phyloP scores from a whole-genome alignment of 2,888 invertebrate species.

The Zaprionus obscuricornis region DNA sequence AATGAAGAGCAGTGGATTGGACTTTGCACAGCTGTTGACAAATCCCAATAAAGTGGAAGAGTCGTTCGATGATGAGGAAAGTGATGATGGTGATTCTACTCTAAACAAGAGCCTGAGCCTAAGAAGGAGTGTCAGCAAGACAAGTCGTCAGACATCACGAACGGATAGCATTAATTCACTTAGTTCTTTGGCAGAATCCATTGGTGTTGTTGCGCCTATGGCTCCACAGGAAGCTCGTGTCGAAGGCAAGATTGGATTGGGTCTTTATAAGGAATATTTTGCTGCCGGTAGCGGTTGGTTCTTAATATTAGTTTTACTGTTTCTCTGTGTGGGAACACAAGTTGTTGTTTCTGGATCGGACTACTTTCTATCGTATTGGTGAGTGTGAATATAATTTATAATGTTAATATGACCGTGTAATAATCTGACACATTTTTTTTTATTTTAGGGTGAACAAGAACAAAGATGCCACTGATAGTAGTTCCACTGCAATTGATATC shows the following conservation, averaged over 20 bases:
- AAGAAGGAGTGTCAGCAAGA: conserved; percentile 64
- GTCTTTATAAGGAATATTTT: conserved; percentile 88
- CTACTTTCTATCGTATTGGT: conserved; percentile 91
- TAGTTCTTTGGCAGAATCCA: conserved; percentile 83
- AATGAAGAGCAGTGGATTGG: conserved; percentile 88
- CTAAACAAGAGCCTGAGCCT: conserved; percentile 24
- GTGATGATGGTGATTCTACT: conserved; percentile 28
- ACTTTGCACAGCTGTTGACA: conserved; percentile 89
- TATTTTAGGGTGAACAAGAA: conserved; percentile 67
- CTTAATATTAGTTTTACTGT: conserved; percentile 85
- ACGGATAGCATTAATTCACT: conserved; percentile 82
- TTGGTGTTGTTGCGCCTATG: conserved; percentile 78
- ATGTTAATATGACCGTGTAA: background rate
- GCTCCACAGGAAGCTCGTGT: conserved; percentile 85
- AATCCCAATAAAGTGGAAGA: conserved; percentile 83
- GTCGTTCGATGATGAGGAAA: conserved; percentile 59
- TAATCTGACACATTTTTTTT: background rate
- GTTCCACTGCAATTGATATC: conserved; percentile 73
- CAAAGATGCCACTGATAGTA: conserved; percentile 18
- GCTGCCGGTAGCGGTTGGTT: conserved; percentile 88
- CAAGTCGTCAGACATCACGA: conserved; percentile 68
- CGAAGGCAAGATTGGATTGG: conserved; percentile 86
- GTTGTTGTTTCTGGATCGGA: conserved; percentile 89
- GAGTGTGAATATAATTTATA: conserved; percentile 15
- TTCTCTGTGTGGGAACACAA: conserved; percentile 88